Evolutionary conservation across 35 echinoderm and acorn worm species (phyloP), one percentile per base, ranked within the genome.

Genomic region (Anneissia japonica): DNA sequence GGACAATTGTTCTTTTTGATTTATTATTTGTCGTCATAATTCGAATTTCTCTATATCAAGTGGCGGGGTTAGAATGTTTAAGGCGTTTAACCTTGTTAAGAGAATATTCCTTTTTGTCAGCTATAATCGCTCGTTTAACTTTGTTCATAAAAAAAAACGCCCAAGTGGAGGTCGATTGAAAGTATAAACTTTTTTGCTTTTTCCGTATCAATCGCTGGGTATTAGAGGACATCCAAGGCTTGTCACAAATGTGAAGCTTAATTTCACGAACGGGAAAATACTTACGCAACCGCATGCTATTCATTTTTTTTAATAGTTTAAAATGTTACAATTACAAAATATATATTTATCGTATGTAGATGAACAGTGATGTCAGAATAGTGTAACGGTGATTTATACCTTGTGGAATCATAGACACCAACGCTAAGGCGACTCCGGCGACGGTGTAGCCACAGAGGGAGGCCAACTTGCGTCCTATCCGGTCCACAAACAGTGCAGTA

Each of bases 71-170:
- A 33, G 74, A 30, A 30, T 30, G 74, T 29, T 76, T 76, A 30
- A 30, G 9, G 34, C n/a, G 28, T 29, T 76, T 26, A 29, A 76
- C 28, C 34, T 33, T 76, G 74, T 76, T 76, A 33, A 30, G 74
- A 76, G 28, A 12, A 29, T 30, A 76, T 12, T 76, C 28, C 74
- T n/a, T n/a, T n/a, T n/a, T n/a, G n/a, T n/a, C n/a, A n/a, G n/a
- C n/a, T n/a, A n/a, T n/a, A n/a, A 76, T 76, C 34, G 74, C 74
- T 30, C 74, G 74, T 76, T 76, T 26, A 76, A 76, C 74, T 76
- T 76, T 76, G 34, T 76, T 76, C 34, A 26, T 76, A n/a, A n/a
- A 76, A 30, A 76, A 33, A 76, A 76, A 26, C n/a, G n/a, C n/a
- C 74, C 9, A 76, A 30, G 28, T 11, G 34, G 74, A 30, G 74